A percentile compares a stretch with the other conserved stretches of the same genome.
These are phyloP conservation scores for Pterocles orientalis DNA, from an alignment of 2,113 vertebrate genomes.

Conservation along the genomic window DNA sequence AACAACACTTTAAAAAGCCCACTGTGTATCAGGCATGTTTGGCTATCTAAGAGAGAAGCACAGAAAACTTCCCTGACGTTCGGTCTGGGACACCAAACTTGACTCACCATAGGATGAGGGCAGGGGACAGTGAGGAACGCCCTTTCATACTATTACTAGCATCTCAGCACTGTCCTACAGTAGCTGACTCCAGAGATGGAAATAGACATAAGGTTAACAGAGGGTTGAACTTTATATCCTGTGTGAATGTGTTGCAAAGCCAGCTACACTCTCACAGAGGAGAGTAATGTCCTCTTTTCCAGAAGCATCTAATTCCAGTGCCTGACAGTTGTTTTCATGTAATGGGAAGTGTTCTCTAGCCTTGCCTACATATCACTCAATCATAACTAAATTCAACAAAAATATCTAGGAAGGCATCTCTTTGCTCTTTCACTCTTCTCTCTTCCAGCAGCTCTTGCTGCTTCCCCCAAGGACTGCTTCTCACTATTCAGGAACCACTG, in stretches of 20 bases:
- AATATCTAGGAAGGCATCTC: neutral
- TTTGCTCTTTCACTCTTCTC: neutral
- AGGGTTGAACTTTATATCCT: neutral
- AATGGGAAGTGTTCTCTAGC: neutral
- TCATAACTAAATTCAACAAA: neutral
- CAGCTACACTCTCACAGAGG: neutral
- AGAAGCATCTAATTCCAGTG: neutral
- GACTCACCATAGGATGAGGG: neutral
- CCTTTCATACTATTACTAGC: neutral
- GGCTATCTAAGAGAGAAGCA: neutral
- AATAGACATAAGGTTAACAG: neutral
- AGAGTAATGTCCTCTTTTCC: neutral
- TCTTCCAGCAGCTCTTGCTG: neutral
- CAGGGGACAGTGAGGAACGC: neutral
- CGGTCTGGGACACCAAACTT: neutral
- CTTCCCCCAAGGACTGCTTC: neutral
- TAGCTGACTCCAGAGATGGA: neutral
- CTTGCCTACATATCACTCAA: neutral
- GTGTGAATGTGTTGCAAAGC: neutral
- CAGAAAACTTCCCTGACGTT: neutral
- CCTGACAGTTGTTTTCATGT: neutral
- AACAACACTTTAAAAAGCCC: neutral
- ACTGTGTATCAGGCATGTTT: neutral
- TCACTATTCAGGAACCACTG: neutral
- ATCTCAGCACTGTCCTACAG: neutral